Evolutionary conservation across 2,888 invertebrate genomes (phyloP).

Genomic region (Lordiphosa andalusiaca): DNA sequence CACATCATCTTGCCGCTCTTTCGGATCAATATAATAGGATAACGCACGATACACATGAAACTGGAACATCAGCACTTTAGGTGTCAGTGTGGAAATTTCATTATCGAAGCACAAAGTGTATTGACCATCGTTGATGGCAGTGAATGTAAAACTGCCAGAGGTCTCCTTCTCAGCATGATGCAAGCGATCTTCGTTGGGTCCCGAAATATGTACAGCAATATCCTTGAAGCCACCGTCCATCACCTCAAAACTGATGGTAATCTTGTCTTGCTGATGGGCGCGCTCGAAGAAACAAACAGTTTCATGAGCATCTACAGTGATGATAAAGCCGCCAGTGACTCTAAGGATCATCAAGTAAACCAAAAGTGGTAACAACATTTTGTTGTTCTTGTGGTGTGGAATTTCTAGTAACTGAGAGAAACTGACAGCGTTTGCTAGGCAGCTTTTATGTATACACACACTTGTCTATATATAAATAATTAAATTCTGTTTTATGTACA

Average conservation of each 20-base stretch:
- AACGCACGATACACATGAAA: constrained; percentile 39
- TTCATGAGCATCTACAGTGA: constrained; percentile 63
- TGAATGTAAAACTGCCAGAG: constrained; percentile 52
- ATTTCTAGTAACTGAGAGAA: neutral
- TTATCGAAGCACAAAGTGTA: constrained; percentile 56
- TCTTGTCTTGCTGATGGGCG: constrained; percentile 38
- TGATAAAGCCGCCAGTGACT: constrained; percentile 25
- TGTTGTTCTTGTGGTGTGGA: neutral
- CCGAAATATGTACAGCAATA: constrained; percentile 39
- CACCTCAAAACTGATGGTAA: constrained; percentile 53
- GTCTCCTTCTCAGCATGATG: constrained; percentile 33
- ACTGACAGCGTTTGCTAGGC: constrained; percentile 11
- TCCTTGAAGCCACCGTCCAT: constrained; percentile 66
- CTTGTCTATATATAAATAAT: constrained; percentile 50
- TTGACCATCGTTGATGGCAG: constrained; percentile 33
- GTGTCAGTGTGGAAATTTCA: constrained; percentile 47
- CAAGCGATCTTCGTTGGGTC: constrained; percentile 30
- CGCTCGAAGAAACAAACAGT: constrained; percentile 50
- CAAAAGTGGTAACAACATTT: constrained; percentile 27
- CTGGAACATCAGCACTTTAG: constrained; percentile 62
- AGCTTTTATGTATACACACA: too few relatives aligned
- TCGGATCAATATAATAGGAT: constrained; percentile 28
- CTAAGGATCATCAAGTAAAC: neutral
- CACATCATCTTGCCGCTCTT: constrained; percentile 42
- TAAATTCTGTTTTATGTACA: constrained; percentile 41